Evolutionary conservation across 2,113 vertebrate species (phyloP), one percentile per base, ranked within the genome.

Genomic region (Oreochromis aureus): DNA sequence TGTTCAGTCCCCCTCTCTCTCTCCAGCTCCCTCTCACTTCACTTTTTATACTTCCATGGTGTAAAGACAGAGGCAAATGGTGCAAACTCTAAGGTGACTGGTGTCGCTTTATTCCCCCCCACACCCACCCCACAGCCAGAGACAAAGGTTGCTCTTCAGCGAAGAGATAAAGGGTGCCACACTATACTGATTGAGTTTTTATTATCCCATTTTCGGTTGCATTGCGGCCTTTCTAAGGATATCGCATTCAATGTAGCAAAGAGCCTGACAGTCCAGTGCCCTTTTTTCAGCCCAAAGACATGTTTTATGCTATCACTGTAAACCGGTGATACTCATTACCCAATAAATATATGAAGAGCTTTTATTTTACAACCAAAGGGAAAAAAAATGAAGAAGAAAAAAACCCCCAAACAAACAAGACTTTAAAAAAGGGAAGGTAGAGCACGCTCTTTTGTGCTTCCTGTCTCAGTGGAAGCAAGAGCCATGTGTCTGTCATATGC

Each of bases 61-160:
- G 90, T 91, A 90, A 95, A 89, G 91, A 94, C 89, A 82, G 89
- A 92, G 87, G 93, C 82, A 94, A 95, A 94, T 94, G 93, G 91
- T 92, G 89, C 93, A 93, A 93, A 93, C 87, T 89, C 90, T 85
- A 90, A 95, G 95, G 93, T 96, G 94, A 96, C 96, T 96, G 95
- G 94, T 96, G 95, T 91, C 41, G 87, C 94, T 95, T 96, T 96
- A 95, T 95, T 93, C 48, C 16, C 54, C 12, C 44, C 10, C 46
- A 8, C 39, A 80, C 51, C 48, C 15, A 34, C 19, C 44, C 12
- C 32, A 81, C 46, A 89, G 91, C 87, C 89, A 94, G 94, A 94
- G 92, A 95, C 86, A 95, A 94, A 90, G 83, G 91, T 92, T 81
- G 89, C 92, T 93, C 90, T 89, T 90, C 84, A 92, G 87, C 34